Evolutionary conservation across 2,113 vertebrate genomes (phyloP), one percentile per base, ranked within the genome.

Genomic region (Stigmatopora nigra): DNA sequence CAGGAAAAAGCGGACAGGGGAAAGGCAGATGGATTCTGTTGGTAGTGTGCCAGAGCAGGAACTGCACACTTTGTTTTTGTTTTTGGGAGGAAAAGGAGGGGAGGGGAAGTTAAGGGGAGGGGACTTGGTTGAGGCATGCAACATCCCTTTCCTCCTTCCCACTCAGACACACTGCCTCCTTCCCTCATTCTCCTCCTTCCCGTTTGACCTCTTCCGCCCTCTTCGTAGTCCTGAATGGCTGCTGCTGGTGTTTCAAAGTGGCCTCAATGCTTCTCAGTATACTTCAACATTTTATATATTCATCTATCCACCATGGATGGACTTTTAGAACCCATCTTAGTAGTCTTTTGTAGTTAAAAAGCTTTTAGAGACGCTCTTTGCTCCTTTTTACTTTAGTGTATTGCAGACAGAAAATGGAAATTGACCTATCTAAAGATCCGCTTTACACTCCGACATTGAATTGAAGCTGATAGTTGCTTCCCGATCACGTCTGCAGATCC

Each of bases 91-190:
- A 82, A 82, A 78, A 75, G 83, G 79, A 79, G 72, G 73, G 80
- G 74, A 78, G 77, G 77, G 78, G 72, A 82, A 80, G 76, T 71
- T 47, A 7, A 45, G 71, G 65, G 60, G 74, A 73, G 75, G 22
- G 81, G 77, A 63, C 71, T 77, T 62, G 65, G 72, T 80, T 68
- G 67, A 75, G 38, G 78, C 78, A 49, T 53, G 76, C 82, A 72
- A 83, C 83, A 86, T 87, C 86, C 86, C 77, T 77, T 84, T 84
- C 82, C 78, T 78, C 63, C 38, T 62, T 61, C 63, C 35, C 58
- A 52, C 63, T 66, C 64, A 66, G 64, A 65, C 63, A 47, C 56
- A 15, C 31, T 15, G 15, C 57, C 65, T 67, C 57, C 65, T 59
- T 67, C 53, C 49, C 70, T 65, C 51, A 12, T 35, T 52, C 41